A percentile compares a stretch with the other conserved stretches of the same genome.
Conservation (phyloP, 2,888 invertebrate species). For the Aleiodes alternator region DNA sequence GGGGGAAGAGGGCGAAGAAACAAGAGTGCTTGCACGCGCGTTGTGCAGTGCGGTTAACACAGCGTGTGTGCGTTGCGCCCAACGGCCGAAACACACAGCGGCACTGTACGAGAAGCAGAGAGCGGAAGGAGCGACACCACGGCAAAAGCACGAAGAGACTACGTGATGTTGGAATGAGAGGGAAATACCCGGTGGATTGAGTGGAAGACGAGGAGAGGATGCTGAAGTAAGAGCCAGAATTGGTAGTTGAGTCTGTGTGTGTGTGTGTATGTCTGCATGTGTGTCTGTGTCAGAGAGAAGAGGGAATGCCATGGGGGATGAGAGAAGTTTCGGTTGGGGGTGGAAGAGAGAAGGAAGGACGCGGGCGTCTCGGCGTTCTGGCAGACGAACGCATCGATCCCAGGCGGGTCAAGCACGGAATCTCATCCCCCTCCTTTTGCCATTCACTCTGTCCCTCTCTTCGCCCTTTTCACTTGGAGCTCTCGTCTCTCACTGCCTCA, state of each 20-base stretch:
- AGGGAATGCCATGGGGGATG: conserved; percentile 43
- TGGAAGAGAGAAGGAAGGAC: conserved; percentile 67
- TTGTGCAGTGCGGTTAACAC: conserved; percentile 73
- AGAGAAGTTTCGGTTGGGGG: conserved; percentile 33
- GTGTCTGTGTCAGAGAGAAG: conserved; percentile 34
- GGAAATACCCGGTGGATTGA: conserved; percentile 56
- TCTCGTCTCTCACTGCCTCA: conserved; percentile 47
- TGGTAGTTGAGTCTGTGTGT: not conserved
- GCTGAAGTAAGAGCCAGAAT: conserved; percentile 47
- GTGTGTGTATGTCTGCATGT: conserved; percentile 16
- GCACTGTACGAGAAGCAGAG: conserved; percentile 67
- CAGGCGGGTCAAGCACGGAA: conserved; percentile 76
- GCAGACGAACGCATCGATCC: conserved; percentile 76
- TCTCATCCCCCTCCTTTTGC: conserved; percentile 63
- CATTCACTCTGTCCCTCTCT: conserved; percentile 52
- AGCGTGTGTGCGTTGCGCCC: conserved; percentile 71
- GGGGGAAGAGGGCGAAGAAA: conserved; percentile 47
- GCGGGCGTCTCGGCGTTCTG: conserved; percentile 74
- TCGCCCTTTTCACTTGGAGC: conserved; percentile 51
- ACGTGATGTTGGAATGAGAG: conserved; percentile 50
- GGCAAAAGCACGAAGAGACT: conserved; percentile 54
- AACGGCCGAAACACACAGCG: conserved; percentile 61
- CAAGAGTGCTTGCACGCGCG: conserved; percentile 67
- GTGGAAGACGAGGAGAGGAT: conserved; percentile 47
- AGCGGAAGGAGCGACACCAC: conserved; percentile 61